Base-by-base conservation (phyloP, 2,888 invertebrate species). In the Caradrina kadenii region DNA sequence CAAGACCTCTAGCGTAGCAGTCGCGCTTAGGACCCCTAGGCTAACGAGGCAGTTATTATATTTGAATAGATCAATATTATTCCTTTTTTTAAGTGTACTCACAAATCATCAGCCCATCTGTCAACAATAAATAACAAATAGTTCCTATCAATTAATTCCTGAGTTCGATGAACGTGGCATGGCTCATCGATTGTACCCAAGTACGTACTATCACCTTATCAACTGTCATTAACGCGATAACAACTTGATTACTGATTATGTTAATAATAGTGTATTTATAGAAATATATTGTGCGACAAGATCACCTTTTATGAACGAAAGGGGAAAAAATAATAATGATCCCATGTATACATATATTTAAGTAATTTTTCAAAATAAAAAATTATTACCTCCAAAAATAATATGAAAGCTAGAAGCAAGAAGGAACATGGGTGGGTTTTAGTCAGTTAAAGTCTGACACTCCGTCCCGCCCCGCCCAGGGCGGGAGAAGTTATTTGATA, bases 151-250 rank as follows among this genome's bases (percentile, higher is more conserved):
- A 61, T 61, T 56, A 70, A 68, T 49, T 17, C 26, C 31, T 39
- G 49, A 70, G 79, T 79, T 77, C 79, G 79, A 64, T 80, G 75
- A 72, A 66, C 73, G 62, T 39, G 42, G 70, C 55, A 67, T 68
- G 59, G 66, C 52, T 69, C 64, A 78, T 80, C 55, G 76, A 81
- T 79, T 77, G 68, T 71, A 45, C 45, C 2, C 3, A 45, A 45
- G 45, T 45, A 17, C 45, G 4, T 45, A 7, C 0, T 65, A 78
- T 69, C 73, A 52, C 6, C 19, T 21, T 74, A 81, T 76, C 78
- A 62, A 26, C 26, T 54, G 63, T 75, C 80, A 83, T 82, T 78
- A 70, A 49, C 52, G 61, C 5, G 82, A 82, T 80, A 80, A 53
- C 48, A 8, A 17, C 26, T 45, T 26, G 71, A 81, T 80, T 72